Conservation (phyloP, 2,797 vertebrate species). For the Sebastes oblongus region DNA sequence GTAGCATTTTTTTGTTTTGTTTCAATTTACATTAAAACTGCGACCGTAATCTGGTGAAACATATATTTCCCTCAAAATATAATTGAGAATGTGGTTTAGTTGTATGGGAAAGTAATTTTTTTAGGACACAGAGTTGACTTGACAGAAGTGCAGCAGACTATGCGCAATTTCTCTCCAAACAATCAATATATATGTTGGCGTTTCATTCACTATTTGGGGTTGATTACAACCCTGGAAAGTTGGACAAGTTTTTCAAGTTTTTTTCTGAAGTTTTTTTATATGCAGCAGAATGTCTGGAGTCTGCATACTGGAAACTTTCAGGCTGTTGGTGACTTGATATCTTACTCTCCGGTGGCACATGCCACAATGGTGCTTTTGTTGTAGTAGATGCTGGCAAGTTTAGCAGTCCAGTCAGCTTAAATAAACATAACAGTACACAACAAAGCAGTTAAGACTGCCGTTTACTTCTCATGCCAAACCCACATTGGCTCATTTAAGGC, state of each 20-base stretch:
- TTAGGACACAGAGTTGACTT: neutral
- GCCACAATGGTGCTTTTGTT: slow-evolving; percentile 58
- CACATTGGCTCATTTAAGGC: slow-evolving; percentile 1
- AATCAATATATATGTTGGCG: slow-evolving; percentile 1
- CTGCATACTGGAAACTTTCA: slow-evolving; percentile 8
- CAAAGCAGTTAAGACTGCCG: slow-evolving; percentile 20
- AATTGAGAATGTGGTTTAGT: too few species aligned
- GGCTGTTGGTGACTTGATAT: slow-evolving; percentile 38
- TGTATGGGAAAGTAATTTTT: too few species aligned
- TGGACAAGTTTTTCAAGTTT: neutral
- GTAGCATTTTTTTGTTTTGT: too few species aligned
- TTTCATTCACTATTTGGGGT: neutral
- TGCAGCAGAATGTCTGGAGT: neutral
- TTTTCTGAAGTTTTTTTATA: neutral
- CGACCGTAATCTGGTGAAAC: too few species aligned
- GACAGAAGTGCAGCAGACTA: slow-evolving; percentile 43
- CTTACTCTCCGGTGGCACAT: slow-evolving; percentile 3
- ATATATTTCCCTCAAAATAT: too few species aligned
- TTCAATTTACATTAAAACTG: too few species aligned
- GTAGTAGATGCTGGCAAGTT: slow-evolving; percentile 28
- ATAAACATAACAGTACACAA: slow-evolving; percentile 39
- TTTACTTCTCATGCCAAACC: slow-evolving; percentile 10
- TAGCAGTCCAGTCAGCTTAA: slow-evolving; percentile 43
- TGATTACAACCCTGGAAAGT: slow-evolving; percentile 5
- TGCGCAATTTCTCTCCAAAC: slow-evolving; percentile 9